These are phyloP conservation scores for Phoenicopterus ruber DNA, from an alignment of 2,113 vertebrate genomes.

Conservation along the genomic window DNA sequence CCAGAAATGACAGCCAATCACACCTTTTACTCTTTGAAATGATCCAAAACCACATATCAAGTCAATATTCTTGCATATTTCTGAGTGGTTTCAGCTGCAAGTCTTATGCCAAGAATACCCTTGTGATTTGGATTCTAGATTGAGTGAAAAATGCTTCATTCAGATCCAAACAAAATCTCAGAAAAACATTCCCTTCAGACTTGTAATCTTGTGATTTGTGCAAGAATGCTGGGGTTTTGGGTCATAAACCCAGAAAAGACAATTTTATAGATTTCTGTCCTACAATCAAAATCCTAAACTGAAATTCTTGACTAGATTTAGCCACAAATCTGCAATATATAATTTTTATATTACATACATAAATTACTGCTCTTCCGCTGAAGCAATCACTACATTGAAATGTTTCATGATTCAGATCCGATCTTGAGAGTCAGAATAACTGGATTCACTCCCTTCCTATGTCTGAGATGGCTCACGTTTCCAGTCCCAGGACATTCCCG, in stretches of 20 bases:
- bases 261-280: neutral
- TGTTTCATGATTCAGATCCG: neutral
- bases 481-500: neutral
- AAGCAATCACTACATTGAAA: neutral
- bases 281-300: neutral
- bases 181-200: neutral
- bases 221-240: conserved; percentile 31
- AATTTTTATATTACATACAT: conserved; percentile 24
- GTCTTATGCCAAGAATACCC: conserved; percentile 23
- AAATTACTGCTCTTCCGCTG: neutral
- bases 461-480: neutral
- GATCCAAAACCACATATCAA: conserved; percentile 48
- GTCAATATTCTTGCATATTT: conserved; percentile 14
- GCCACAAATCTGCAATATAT: neutral
- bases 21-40: conserved; percentile 45
- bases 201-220: conserved; percentile 41
- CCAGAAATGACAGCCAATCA: neutral
- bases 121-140: conserved; percentile 44
- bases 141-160: conserved; percentile 22
- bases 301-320: neutral
- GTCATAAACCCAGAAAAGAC: conserved; percentile 6
- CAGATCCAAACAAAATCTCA: conserved; percentile 47
- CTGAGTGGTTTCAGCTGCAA: conserved; percentile 13
- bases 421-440: neutral
- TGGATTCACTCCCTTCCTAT: neutral